Percentiles rank a stretch among this genome's conserved stretches.
Conservation (phyloP, 2,113 vertebrate species). For the Sakesphorus luctuosus region DNA sequence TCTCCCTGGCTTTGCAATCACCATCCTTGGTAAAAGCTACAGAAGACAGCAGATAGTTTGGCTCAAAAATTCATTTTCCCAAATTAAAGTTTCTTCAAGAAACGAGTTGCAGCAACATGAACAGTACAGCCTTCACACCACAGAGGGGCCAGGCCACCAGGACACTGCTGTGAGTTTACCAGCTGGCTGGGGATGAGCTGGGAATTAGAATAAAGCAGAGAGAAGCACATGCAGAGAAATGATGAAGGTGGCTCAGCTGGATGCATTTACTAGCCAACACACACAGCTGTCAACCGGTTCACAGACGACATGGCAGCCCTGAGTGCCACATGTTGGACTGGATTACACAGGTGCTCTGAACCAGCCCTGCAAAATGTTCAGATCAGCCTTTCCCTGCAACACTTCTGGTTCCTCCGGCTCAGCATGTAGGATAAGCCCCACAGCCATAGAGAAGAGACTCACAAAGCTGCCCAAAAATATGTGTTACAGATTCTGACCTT, state of each 20-base stretch:
- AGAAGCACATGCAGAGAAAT: neutral
- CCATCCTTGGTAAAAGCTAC: neutral
- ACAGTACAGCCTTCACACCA: neutral
- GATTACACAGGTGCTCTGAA: neutral
- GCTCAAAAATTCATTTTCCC: neutral
- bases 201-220: neutral
- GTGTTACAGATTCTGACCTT: neutral
- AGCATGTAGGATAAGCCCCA: neutral
- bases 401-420: neutral
- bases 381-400: neutral
- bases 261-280: neutral
- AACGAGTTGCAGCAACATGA: neutral
- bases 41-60: neutral
- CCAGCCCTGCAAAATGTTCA: rapidly evolving
- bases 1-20: neutral
- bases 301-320: neutral
- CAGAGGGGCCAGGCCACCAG: neutral
- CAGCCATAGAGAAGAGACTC: neutral
- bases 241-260: neutral
- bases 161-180: neutral
- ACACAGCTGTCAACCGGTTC: neutral
- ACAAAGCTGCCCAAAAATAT: neutral
- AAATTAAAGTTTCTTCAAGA: neutral
- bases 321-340: neutral
- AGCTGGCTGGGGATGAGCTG: neutral